A percentile compares a stretch with the other conserved stretches of the same genome.
Conservation (phyloP, 2,888 invertebrate species). For the Nycteola revayana region DNA sequence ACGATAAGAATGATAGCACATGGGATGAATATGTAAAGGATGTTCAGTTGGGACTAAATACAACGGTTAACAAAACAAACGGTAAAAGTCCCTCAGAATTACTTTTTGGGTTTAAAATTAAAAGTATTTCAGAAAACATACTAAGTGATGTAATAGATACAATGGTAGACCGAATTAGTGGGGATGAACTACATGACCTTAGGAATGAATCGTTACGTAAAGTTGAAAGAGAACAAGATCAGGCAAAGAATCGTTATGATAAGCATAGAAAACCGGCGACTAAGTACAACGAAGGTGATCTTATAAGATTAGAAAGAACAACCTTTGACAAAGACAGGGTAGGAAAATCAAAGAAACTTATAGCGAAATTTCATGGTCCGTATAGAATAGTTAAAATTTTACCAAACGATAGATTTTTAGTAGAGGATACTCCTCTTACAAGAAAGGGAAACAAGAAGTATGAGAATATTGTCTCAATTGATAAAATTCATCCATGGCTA, state of each 20-base stretch:
- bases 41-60: slow-evolving; percentile 19
- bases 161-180: not conserved
- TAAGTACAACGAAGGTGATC: slow-evolving; percentile 2
- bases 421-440: slow-evolving; percentile 5
- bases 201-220: slow-evolving; percentile 6
- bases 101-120: slow-evolving; percentile 16
- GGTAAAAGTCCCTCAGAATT: slow-evolving; percentile 21
- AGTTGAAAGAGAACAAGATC: slow-evolving; percentile 9
- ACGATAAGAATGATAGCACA: slow-evolving; percentile 2
- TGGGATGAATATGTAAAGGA: slow-evolving; percentile 16
- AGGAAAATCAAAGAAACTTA: slow-evolving; percentile 5
- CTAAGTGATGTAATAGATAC: slow-evolving; percentile 9
- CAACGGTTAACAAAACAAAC: slow-evolving; percentile 12
- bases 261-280: slow-evolving; percentile 5
- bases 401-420: slow-evolving; percentile 6
- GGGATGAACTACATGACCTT: slow-evolving; percentile 2
- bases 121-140: slow-evolving; percentile 12
- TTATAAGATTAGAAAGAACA: slow-evolving; percentile 4
- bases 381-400: slow-evolving; percentile 5
- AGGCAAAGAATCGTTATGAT: slow-evolving; percentile 8
- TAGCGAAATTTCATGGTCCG: slow-evolving; percentile 5
- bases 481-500: slow-evolving; percentile 4
- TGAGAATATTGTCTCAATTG: slow-evolving; percentile 2
- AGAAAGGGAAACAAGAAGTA: slow-evolving; percentile 3
- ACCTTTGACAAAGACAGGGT: slow-evolving; percentile 5